A percentile compares a stretch with the other conserved stretches of the same genome.
Conservation (phyloP, 2,888 invertebrate genomes). For the Venusia cambrica region DNA sequence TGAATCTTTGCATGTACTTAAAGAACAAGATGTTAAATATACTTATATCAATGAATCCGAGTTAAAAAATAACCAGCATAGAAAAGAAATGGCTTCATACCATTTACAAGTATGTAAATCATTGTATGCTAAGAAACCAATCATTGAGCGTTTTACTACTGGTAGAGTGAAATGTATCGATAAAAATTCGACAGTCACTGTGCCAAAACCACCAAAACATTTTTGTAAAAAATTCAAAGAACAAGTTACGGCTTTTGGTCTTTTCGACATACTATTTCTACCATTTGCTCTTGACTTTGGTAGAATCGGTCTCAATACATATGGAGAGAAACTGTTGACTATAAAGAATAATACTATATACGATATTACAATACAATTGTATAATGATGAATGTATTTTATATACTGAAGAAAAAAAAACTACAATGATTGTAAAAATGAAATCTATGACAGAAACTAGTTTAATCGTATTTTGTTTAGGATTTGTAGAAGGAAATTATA, state of each 20-base stretch:
- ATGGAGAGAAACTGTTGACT: slow-evolving; percentile 47
- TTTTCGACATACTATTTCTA: slow-evolving; percentile 50
- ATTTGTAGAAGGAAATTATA: slow-evolving; percentile 43
- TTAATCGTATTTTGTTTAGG: slow-evolving; percentile 51
- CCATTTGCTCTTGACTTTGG: slow-evolving; percentile 61
- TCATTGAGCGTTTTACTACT: slow-evolving; percentile 38
- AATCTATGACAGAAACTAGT: slow-evolving; percentile 37
- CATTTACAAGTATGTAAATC: slow-evolving; percentile 47
- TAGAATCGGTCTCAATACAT: slow-evolving; percentile 52
- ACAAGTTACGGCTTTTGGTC: slow-evolving; percentile 43
- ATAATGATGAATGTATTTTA: slow-evolving; percentile 42
- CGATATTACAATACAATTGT: slow-evolving; percentile 46
- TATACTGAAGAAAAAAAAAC: slow-evolving; percentile 48
- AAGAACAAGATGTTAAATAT: slow-evolving; percentile 46
- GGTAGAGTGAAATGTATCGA: slow-evolving; percentile 44
- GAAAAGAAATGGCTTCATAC: slow-evolving; percentile 39
- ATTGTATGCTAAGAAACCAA: slow-evolving; percentile 31
- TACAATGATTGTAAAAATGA: slow-evolving; percentile 43
- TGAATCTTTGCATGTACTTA: slow-evolving; percentile 61
- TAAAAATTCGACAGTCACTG: slow-evolving; percentile 26
- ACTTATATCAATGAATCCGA: slow-evolving; percentile 53
- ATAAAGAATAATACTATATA: slow-evolving; percentile 57
- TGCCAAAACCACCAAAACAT: slow-evolving; percentile 27
- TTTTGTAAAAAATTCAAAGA: slow-evolving; percentile 45
- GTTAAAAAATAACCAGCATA: slow-evolving; percentile 34